Evolutionary conservation across 37 sponge, comb jelly and placozoan genomes (phyloP), one percentile per base, ranked within the genome.

Genomic region (Geodia barretti): DNA sequence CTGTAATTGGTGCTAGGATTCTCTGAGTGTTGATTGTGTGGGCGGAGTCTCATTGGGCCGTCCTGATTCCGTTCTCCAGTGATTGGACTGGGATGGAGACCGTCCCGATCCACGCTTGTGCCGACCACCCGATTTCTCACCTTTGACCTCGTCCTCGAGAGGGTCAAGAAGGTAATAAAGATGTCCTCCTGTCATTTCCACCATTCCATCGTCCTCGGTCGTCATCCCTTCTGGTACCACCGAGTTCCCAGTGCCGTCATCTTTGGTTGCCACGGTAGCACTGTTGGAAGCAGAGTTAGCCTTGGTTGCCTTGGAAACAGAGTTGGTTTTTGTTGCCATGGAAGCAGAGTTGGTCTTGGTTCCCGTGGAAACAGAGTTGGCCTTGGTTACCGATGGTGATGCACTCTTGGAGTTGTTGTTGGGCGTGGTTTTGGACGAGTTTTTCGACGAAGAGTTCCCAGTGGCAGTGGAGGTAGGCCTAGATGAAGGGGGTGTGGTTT

Each of bases 131-230:
- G n/a, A n/a, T n/a, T n/a, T n/a, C n/a, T n/a, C n/a, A n/a, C n/a
- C n/a, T 14, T 47, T 47, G 54, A 14, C 7, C 11, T 47, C 54
- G 11, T 47, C 54, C 54, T 80, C 72, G 4, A 40, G 1, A 0
- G 83, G 74, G 36, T 83, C 83, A 34, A 83, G 68, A 32, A 83
- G 66, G 65, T 83, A 83, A 75, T 83, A 83, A 9, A 83, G 34
- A 32, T 83, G 83, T 21, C 72, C 72, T 21, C 24, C n/a, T 41
- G 72, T 31, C 24, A 64, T 24, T 28, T 28, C 31, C 9, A 24
- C 31, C 66, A 64, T 28, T 7, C 24, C 54, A 17, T 7, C 14
- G 54, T 47, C 54, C 7, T 47, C 54, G 14, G 54, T 47, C 11
- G 54, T 47, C 14, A 14, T 14, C 54, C 35, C 70, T 35, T 64